These are phyloP conservation scores for Fragum whitleyi DNA, from an alignment of 2,888 invertebrate species.

Conservation along the genomic window DNA sequence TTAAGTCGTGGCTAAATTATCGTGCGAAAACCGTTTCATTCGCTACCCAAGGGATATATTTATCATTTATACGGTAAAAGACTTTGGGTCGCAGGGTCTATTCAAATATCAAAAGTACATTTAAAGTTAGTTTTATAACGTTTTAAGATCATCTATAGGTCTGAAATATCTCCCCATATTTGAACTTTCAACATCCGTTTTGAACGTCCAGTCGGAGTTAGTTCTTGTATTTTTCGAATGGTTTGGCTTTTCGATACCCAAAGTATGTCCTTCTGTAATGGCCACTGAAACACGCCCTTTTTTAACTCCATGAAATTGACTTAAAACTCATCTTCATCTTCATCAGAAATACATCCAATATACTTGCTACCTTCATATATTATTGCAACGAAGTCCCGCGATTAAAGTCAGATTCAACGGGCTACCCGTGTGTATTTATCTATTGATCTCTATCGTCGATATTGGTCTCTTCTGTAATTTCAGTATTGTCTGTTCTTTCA, in stretches of 20 bases:
- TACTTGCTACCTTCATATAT: constrained; percentile 20
- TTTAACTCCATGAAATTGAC: constrained; percentile 33
- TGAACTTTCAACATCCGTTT: constrained; percentile 23
- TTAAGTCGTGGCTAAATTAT: no score
- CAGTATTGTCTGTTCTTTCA: not conserved
- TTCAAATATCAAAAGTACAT: no score
- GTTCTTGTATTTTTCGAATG: constrained; percentile 6
- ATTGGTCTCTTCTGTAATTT: not conserved
- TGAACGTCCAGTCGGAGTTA: constrained; percentile 24
- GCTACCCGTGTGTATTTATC: not conserved
- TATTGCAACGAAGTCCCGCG: constrained; percentile 26
- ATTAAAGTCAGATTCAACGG: not conserved
- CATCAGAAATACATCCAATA: constrained; percentile 27
- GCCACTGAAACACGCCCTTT: constrained; percentile 32
- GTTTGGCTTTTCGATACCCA: constrained; percentile 16
- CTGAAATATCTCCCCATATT: not conserved
- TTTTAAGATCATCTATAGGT: no score
- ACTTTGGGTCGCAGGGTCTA: no score
- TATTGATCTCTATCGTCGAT: not conserved
- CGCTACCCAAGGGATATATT: no score
- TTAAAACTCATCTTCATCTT: constrained; percentile 33
- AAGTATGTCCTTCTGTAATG: constrained; percentile 12
- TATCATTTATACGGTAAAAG: no score
- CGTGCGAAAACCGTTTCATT: no score
- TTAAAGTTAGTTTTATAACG: no score